These are phyloP conservation scores for Odocoileus virginianus DNA, from an alignment of 2,113 vertebrate genomes.

Conservation along the genomic window DNA sequence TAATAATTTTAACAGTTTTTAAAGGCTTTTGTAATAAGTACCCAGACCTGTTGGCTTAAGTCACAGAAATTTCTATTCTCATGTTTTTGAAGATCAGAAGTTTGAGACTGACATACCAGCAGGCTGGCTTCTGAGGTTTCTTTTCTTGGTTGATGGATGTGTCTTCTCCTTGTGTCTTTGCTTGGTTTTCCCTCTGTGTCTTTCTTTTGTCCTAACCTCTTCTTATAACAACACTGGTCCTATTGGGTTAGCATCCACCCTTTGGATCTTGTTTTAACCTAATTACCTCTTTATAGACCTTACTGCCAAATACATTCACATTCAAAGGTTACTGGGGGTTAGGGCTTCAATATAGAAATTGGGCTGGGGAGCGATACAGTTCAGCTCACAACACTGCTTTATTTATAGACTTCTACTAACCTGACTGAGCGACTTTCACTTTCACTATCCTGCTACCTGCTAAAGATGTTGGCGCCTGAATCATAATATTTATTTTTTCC, in stretches of 20 bases:
- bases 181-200: background rate
- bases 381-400: background rate
- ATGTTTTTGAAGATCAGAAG: background rate
- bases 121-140: background rate
- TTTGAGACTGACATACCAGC: no score
- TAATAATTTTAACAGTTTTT: background rate
- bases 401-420: background rate
- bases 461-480: background rate
- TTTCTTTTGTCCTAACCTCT: background rate
- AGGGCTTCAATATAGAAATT: background rate
- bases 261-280: background rate
- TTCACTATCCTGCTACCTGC: background rate
- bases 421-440: background rate
- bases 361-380: rapidly evolving
- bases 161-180: background rate
- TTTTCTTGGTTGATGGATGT: background rate
- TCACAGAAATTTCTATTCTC: background rate
- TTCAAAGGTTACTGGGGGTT: background rate
- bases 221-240: background rate
- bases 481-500: background rate
- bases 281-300: background rate
- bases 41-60: background rate
- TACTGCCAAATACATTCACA: background rate
- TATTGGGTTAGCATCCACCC: background rate
- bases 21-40: background rate